Base-by-base conservation (phyloP, 2,113 vertebrate genomes). In the Steatornis caripensis region DNA sequence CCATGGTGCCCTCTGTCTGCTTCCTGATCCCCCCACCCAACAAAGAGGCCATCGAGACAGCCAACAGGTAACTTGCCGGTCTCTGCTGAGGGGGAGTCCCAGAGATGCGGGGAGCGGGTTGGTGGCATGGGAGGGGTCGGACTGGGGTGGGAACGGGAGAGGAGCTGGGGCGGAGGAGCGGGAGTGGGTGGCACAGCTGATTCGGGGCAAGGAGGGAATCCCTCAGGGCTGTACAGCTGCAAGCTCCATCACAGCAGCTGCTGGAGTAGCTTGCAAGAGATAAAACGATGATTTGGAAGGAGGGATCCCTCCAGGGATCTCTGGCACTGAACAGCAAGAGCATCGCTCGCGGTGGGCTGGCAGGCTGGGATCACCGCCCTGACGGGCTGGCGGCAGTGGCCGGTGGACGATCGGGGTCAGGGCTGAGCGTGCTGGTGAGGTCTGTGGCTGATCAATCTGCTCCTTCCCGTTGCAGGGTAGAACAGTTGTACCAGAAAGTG, bases 1-100 rank as follows among this genome's bases (percentile, higher is more conserved):
- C 99, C 75, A 99, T 99, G 99, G 99, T 99, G 46, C 99, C 99
- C 2, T 99, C 99, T 0, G 99, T 99, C 79, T 99, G 99, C 95
- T 99, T 99, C 98, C 98, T 98, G 43, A 97, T 99, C 74, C 99
- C 99, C 0, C 98, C 99, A 1, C 99, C 99, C 34, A 99, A 99
- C 97, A 99, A 98, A 86, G 99, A 99, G 76, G 99, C 99, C 94
- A 97, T 99, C 1, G 99, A 99, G 82, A 98, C 98, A 58, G 99
- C 99, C 96, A 98, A 58, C 99, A 99, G 99, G 99, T 99, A 97
- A 94, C 72, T 77, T 5, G 53, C 32, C 45, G 79, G n/a, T 34
- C 30, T 29, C 49, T 29, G 37, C 30, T 45, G 7, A 2, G 0
- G 21, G 11, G 34, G 21, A 5, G 26, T n/a, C 75, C 41, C 34